Evolutionary conservation across 2,797 vertebrate species (phyloP), one percentile per base, ranked within the genome.

Genomic region (Melanotaenia boesemani): DNA sequence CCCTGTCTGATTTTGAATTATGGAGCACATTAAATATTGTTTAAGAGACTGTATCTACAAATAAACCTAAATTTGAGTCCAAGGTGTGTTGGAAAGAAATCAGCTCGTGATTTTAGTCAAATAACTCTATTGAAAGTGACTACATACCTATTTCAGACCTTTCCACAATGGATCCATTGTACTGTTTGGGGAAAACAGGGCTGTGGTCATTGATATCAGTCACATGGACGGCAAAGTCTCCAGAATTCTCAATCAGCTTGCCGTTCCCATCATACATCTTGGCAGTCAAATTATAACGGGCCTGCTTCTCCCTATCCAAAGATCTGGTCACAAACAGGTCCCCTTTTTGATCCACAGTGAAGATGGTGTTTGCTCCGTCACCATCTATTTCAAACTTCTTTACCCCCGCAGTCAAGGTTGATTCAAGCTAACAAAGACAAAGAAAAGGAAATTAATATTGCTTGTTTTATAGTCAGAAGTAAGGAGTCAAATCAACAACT

Each of bases 141-240:
- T n/a, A 55, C 89, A 74, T 54, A 95, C 95, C 95, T 71, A 41
- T 65, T 0, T 0, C 0, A 12, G 93, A 91, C 57, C 92, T 89
- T 64, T 96, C 95, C 57, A n/a, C 60, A 6, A 95, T 80, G 13
- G 87, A 92, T 37, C 83, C 92, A 7, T 84, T 91, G 52, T 74
- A 90, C 0, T 39, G 15, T 55, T 11, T 37, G 0, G 83, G 39
- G 71, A 96, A 96, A 62, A 90, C 81, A 0, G 95, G 95, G 0
- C 0, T 44, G 83, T 95, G 91, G 83, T 96, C 95, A 12, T 96
- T 96, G 76, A 96, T 83, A 66, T 96, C 95, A 0, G 63, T 86
- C 46, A 96, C 91, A 0, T 90, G 82, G 39, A 96, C 84, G 0
- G 41, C 32, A 73, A 96, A 96, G 0, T 83, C 20, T 34, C 86